Percentiles rank a stretch among this genome's conserved stretches.
Evolutionary conservation across 2,888 invertebrate species (phyloP).

Genomic region (Agrotis ipsilon): DNA sequence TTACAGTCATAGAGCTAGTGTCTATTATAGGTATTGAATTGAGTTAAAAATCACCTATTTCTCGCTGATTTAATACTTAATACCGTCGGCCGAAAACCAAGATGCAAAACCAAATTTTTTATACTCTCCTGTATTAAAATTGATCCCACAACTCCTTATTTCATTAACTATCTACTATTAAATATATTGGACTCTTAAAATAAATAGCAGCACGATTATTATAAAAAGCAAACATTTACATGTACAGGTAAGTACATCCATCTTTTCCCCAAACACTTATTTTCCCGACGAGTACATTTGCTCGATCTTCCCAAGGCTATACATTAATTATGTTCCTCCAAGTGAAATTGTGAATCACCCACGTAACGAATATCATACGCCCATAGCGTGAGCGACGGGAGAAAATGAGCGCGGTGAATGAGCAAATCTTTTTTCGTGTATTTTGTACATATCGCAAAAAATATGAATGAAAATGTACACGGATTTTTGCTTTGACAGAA

Average conservation of each 20-base stretch:
- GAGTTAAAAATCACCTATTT: too few species aligned
- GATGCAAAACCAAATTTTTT: neutral
- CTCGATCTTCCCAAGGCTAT: constrained; percentile 39
- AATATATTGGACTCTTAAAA: constrained; percentile 1
- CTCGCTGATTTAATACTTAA: too few species aligned
- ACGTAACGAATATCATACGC: constrained; percentile 24
- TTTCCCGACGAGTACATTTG: constrained; percentile 11
- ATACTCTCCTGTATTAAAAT: neutral
- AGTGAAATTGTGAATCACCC: constrained; percentile 35
- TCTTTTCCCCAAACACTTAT: constrained; percentile 26
- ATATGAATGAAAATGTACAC: neutral
- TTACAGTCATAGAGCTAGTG: too few species aligned
- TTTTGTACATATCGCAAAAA: constrained; percentile 21
- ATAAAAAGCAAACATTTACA: neutral
- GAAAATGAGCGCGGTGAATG: constrained; percentile 34
- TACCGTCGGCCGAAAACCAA: neutral
- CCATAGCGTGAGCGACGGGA: constrained; percentile 6
- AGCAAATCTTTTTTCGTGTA: constrained; percentile 27
- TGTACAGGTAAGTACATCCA: neutral
- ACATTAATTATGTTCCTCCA: constrained; percentile 50
- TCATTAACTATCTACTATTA: neutral
- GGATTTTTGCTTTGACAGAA: neutral
- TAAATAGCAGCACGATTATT: neutral
- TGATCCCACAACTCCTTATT: neutral
- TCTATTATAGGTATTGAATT: too few species aligned